Base-by-base conservation (phyloP, 2,888 invertebrate species). In the Leptopilina syphax region DNA sequence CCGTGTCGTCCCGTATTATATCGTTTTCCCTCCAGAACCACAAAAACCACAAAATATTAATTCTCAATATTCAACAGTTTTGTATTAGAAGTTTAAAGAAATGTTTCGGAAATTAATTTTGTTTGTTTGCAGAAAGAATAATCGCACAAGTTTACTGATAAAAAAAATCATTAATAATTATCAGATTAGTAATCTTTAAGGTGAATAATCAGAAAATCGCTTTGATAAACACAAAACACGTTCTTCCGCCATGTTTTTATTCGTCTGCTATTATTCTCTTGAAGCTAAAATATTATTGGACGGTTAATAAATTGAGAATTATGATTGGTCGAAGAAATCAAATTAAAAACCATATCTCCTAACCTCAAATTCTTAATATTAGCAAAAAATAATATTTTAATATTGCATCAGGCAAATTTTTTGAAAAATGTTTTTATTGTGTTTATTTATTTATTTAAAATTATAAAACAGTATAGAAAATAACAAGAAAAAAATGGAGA, bases 401-500 rank as follows among this genome's bases (percentile, higher is more conserved):
- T 18, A 18, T 18, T 18, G 18, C 41, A 6, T 6, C 41, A 6
- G 4, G 44, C 44, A 44, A 8, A 10, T 50, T 50, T 50, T 50
- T 12, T 1, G 0, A 4, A 47, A 47, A 47, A 47, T 47, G 9
- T 47, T 50, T 50, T 50, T 50, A 3, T 44, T 44, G 1, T 8
- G 1, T 0, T 5, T 50, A 8, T 50, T 50, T 50, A 3, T 50
- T 50, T 50, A 10, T 9, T 50, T 50, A 9, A 50, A 9, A 9
- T 9, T 9, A 68, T 1, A 68, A 47, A 8, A 47, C 3, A 47
- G 4, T 41, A 5, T 44, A 44, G 44, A 44, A 44, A 44, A 9
- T 44, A 18, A 68, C 9, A n/a, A 47, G 5, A 8, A 60, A 5
- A n/a, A 57, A 77, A 78, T 78, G 65, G 78, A 78, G 3, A 24